Evolutionary conservation across 2,797 vertebrate genomes (phyloP).

Genomic region (Hyperoplus immaculatus): DNA sequence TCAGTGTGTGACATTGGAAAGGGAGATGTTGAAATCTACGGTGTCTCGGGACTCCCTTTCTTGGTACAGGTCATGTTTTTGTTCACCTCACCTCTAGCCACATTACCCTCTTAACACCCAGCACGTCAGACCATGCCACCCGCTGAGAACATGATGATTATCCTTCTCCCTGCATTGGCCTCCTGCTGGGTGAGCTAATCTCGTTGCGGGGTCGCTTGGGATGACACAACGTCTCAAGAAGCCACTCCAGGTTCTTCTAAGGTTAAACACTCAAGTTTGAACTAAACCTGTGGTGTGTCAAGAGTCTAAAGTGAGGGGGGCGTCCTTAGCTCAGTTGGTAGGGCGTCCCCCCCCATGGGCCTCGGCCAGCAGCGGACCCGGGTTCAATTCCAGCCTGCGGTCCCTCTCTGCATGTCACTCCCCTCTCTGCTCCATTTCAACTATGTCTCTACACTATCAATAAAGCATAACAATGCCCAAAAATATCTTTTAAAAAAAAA

Average conservation of each 20-base stretch:
- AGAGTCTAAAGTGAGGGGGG: too few relatives aligned
- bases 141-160: slow-evolving; percentile 52
- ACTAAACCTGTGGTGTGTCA: background rate
- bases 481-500: too few relatives aligned
- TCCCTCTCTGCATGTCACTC: too few relatives aligned
- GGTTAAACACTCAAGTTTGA: slow-evolving; percentile 1
- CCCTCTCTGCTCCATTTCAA: too few relatives aligned
- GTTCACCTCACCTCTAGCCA: slow-evolving; percentile 22
- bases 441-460: too few relatives aligned
- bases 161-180: slow-evolving; percentile 29
- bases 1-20: too few relatives aligned
- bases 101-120: slow-evolving; percentile 46
- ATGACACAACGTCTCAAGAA: slow-evolving; percentile 54
- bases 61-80: background rate
- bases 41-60: background rate
- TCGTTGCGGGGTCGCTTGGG: slow-evolving; percentile 27
- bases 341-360: too few relatives aligned
- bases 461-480: too few relatives aligned
- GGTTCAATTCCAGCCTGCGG: too few relatives aligned
- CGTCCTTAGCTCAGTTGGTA: too few relatives aligned
- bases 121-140: slow-evolving; percentile 20
- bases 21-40: background rate
- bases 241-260: slow-evolving; percentile 31
- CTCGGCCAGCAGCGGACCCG: too few relatives aligned
- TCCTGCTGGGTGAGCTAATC: slow-evolving; percentile 50